Evolutionary conservation across 1,140 invertebrate genomes (phyloP).

Genomic region (Aphidius ervi): DNA sequence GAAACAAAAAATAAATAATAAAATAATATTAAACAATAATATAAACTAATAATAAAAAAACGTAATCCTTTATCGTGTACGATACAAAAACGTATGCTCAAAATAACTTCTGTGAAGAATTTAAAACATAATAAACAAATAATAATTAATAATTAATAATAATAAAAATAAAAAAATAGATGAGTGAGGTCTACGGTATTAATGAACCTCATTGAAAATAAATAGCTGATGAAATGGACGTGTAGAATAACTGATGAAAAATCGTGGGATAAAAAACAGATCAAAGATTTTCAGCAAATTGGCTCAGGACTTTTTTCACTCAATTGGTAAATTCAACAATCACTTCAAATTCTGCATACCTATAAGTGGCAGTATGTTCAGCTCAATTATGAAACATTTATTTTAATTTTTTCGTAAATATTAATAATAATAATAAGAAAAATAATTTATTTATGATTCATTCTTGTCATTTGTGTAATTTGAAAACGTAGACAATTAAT

Average conservation of each 20-base stretch:
- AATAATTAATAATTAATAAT: neutral
- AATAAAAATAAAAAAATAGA: constrained; percentile 5
- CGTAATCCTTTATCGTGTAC: constrained; percentile 17
- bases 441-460: constrained; percentile 1
- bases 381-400: constrained; percentile 1
- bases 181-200: neutral
- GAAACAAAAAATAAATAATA: neutral
- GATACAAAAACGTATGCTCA: constrained; percentile 18
- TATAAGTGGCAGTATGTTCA: neutral
- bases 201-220: constrained; percentile 4
- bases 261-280: neutral
- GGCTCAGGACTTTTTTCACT: neutral
- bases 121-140: constrained; percentile 12
- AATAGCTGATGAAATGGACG: neutral
- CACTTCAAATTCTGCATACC: constrained; percentile 6
- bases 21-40: constrained; percentile 8
- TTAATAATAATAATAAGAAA: neutral
- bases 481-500: constrained; percentile 16
- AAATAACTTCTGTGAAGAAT: constrained; percentile 17
- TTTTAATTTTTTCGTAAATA: too few relatives aligned
- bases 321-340: constrained; percentile 2
- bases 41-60: neutral
- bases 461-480: constrained; percentile 13
- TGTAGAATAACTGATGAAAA: constrained; percentile 1
- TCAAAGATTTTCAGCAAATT: constrained; percentile 10